Percentiles rank a stretch among this genome's conserved stretches.
These are phyloP conservation scores for Porphyrio hochstetteri DNA, from an alignment of 2,113 vertebrate species.

Conservation along the genomic window DNA sequence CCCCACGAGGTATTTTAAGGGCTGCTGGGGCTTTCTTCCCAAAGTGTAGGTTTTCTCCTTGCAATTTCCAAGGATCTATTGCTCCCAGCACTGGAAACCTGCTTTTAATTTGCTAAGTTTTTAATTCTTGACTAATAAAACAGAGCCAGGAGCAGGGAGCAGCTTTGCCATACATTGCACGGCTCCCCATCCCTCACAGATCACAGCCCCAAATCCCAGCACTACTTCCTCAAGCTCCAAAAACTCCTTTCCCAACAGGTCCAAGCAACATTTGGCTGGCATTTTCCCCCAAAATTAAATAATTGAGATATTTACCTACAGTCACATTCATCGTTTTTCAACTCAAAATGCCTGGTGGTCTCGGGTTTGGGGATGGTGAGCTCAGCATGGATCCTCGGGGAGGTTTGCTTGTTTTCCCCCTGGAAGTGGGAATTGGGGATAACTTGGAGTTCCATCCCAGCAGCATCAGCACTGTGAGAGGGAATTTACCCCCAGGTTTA, in stretches of 20 bases:
- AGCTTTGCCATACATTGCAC: neutral
- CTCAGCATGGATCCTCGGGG: neutral
- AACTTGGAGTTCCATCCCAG: neutral
- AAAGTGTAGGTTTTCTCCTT: neutral
- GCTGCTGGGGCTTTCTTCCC: neutral
- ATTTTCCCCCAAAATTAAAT: slow-evolving; percentile 15
- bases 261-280: neutral
- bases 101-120: neutral
- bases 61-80: neutral
- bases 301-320: slow-evolving; percentile 17
- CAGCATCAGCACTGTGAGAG: neutral
- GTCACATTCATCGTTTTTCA: slow-evolving; percentile 21
- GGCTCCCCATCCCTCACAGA: neutral
- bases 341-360: neutral
- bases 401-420: neutral
- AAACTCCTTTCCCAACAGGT: slow-evolving; percentile 30
- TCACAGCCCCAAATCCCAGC: neutral
- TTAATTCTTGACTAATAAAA: neutral
- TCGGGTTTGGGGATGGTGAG: neutral
- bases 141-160: neutral
- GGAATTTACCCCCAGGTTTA: slow-evolving; percentile 30
- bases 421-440: neutral
- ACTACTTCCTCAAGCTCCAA: neutral
- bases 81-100: neutral
- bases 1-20: neutral